Evolutionary conservation across 2,113 vertebrate genomes (phyloP).

Genomic region (Sapayoa aenigma): DNA sequence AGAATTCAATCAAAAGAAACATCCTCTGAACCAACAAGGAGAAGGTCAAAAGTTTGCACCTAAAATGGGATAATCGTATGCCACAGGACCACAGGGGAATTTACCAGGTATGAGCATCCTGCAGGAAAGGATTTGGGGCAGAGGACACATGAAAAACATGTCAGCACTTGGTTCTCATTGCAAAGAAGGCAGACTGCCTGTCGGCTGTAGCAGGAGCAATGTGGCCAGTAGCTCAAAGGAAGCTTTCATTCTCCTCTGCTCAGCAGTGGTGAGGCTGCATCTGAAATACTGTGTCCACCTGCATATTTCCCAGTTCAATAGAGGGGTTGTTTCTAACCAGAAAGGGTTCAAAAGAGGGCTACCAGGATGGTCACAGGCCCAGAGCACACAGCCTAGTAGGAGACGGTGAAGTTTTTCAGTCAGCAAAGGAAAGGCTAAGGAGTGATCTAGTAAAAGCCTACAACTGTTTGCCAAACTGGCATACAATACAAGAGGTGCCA

Average conservation of each 20-base stretch:
- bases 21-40: neutral
- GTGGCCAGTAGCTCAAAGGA: neutral
- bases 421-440: neutral
- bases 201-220: neutral
- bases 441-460: neutral
- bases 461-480: neutral
- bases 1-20: neutral
- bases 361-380: neutral
- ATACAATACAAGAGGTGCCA: neutral
- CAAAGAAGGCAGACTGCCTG: neutral
- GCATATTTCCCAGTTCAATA: neutral
- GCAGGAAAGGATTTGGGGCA: neutral
- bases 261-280: neutral
- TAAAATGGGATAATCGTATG: neutral
- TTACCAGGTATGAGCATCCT: fast-evolving
- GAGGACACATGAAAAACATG: neutral
- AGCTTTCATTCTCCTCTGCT: neutral
- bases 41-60: neutral
- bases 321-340: neutral
- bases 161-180: neutral
- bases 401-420: neutral
- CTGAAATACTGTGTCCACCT: neutral
- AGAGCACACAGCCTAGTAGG: neutral
- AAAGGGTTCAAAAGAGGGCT: neutral
- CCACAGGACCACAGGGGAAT: neutral